These are phyloP conservation scores for Riptortus pedestris DNA, from an alignment of 1,140 invertebrate genomes.

Conservation along the genomic window DNA sequence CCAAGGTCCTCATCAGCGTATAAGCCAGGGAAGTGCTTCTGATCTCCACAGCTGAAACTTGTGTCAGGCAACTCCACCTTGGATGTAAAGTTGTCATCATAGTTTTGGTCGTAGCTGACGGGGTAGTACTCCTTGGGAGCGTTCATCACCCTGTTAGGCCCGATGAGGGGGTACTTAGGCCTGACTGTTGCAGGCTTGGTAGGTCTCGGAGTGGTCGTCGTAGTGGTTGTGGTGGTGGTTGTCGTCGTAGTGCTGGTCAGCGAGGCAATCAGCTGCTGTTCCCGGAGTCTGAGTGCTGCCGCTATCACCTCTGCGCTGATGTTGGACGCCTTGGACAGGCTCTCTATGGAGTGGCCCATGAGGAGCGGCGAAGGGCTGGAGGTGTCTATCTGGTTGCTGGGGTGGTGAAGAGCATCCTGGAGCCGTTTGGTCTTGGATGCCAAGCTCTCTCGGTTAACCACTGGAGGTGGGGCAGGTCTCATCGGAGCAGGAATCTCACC, in stretches of 20 bases:
- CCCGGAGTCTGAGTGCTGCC: slow-evolving; percentile 54
- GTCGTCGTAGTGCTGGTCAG: slow-evolving; percentile 36
- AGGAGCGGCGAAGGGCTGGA: slow-evolving; percentile 34
- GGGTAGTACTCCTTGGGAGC: slow-evolving; percentile 79
- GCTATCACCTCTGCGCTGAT: slow-evolving; percentile 61
- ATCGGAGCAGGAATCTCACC: not conserved
- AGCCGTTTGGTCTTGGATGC: not conserved
- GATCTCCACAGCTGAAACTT: slow-evolving; percentile 74
- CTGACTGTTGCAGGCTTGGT: slow-evolving; percentile 32
- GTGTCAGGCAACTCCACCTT: slow-evolving; percentile 76
- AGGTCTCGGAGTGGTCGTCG: slow-evolving; percentile 36
- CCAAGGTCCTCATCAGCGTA: slow-evolving; percentile 83
- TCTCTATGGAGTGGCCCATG: slow-evolving; percentile 43
- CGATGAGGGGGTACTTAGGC: slow-evolving; percentile 33
- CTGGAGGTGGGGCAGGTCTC: not conserved
- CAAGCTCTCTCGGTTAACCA: not conserved
- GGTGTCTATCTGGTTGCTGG: slow-evolving; percentile 23
- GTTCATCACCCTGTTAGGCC: slow-evolving; percentile 68
- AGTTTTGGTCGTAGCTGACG: slow-evolving; percentile 74
- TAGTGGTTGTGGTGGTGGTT: slow-evolving; percentile 35
- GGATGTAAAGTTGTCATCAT: slow-evolving; percentile 73
- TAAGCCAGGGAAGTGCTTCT: slow-evolving; percentile 79
- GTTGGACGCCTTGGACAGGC: slow-evolving; percentile 54
- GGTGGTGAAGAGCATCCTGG: slow-evolving; percentile 1
- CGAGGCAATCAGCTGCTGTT: slow-evolving; percentile 39